Percentiles rank a stretch among this genome's conserved stretches.
Evolutionary conservation across 2,113 vertebrate species (phyloP).

Genomic region (Oryctolagus cuniculus): mOryCun1.1 NC_091434.1:143478001-143478500

Average conservation of each 20-base stretch:
- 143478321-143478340: too few relatives aligned
- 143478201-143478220: background rate
- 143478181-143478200: background rate
- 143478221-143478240: background rate
- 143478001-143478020: background rate
- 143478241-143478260: background rate
- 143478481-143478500: background rate
- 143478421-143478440: too few relatives aligned
- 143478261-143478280: too few relatives aligned
- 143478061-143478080: background rate
- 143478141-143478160: background rate
- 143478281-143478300: too few relatives aligned
- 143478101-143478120: background rate
- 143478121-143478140: fast-evolving
- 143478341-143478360: too few relatives aligned
- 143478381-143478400: too few relatives aligned
- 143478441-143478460: too few relatives aligned
- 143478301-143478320: too few relatives aligned
- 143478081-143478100: background rate
- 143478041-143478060: background rate
- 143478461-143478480: too few relatives aligned
- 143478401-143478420: too few relatives aligned
- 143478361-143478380: too few relatives aligned
- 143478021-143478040: background rate
- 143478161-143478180: background rate